phyloP scores from a whole-genome alignment of 2,797 vertebrate species.

The Enteromius argenteus region DNA sequence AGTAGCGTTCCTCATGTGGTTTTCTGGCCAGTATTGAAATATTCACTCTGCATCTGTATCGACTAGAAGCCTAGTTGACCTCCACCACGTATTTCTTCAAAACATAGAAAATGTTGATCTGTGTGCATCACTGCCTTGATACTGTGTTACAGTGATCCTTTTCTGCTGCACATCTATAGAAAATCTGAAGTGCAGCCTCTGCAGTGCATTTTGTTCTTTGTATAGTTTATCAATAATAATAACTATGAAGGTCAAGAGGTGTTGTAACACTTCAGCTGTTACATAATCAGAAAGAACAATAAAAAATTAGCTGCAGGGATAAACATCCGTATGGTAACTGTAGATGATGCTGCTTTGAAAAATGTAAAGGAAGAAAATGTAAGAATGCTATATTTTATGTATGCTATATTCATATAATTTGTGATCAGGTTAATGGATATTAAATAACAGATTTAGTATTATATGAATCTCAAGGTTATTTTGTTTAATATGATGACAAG shows the following conservation, averaged over 20 bases:
- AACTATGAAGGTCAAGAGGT: not conserved
- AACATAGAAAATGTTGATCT: slow-evolving; percentile 13
- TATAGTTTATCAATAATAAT: slow-evolving; percentile 5
- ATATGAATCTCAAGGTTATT: not conserved
- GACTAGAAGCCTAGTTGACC: slow-evolving; percentile 40
- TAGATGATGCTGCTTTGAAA: not conserved
- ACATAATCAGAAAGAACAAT: not conserved
- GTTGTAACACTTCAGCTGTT: not conserved
- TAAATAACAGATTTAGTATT: not conserved
- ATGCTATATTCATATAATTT: not conserved
- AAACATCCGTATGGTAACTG: not conserved
- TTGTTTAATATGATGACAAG: not conserved
- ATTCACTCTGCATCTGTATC: slow-evolving; percentile 39
- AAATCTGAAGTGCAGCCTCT: not conserved
- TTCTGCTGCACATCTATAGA: slow-evolving; percentile 1
- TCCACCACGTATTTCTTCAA: slow-evolving; percentile 44
- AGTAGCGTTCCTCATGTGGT: slow-evolving; percentile 9
- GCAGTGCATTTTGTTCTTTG: not conserved
- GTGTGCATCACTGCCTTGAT: slow-evolving; percentile 11
- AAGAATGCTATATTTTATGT: not conserved
- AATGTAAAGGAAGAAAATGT: not conserved
- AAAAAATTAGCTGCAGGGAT: not conserved
- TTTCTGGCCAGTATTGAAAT: slow-evolving; percentile 13
- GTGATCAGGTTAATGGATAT: not conserved
- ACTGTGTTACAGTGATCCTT: not conserved